phyloP scores from a whole-genome alignment of 37 sponge, comb jelly and placozoan genomes.

The Beroe forskalii region DNA sequence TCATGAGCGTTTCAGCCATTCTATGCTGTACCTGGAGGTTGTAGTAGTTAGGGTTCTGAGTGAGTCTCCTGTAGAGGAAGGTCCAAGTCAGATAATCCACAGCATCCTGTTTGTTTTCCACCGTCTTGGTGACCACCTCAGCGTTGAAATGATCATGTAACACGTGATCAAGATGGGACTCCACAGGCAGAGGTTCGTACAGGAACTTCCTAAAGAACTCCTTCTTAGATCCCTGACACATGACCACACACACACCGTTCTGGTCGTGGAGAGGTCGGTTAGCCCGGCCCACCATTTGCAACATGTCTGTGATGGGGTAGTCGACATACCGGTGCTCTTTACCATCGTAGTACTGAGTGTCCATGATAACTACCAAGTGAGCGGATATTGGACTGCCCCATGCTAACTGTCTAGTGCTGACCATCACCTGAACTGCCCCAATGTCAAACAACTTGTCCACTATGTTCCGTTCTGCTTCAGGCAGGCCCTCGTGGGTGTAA shows the following conservation, averaged over 20 bases:
- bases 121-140: conserved; percentile 96
- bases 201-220: conserved; percentile 99
- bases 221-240: conserved; percentile 97
- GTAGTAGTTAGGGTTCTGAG: conserved; percentile 99
- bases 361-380: conserved; percentile 95
- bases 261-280: conserved; percentile 82
- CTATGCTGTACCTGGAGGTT: conserved; percentile 86
- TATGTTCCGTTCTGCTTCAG: conserved; percentile 80
- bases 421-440: conserved; percentile 85
- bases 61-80: conserved; percentile 94
- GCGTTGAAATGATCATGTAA: conserved; percentile 98
- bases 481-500: conserved; percentile 94
- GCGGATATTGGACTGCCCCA: conserved; percentile 81
- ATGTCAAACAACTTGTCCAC: conserved; percentile 89
- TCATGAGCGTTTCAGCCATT: no score
- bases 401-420: conserved; percentile 82
- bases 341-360: conserved; percentile 98
- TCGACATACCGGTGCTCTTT: conserved; percentile 96
- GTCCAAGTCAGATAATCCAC: conserved; percentile 99
- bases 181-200: conserved; percentile 96
- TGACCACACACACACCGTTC: conserved; percentile 79
- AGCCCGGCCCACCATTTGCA: conserved; percentile 94
- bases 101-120: conserved; percentile 99
- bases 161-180: conserved; percentile 97
- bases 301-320: conserved; percentile 90